phyloP scores from a whole-genome alignment of 2,888 invertebrate genomes.

The Digitonthophagus gazella region DNA sequence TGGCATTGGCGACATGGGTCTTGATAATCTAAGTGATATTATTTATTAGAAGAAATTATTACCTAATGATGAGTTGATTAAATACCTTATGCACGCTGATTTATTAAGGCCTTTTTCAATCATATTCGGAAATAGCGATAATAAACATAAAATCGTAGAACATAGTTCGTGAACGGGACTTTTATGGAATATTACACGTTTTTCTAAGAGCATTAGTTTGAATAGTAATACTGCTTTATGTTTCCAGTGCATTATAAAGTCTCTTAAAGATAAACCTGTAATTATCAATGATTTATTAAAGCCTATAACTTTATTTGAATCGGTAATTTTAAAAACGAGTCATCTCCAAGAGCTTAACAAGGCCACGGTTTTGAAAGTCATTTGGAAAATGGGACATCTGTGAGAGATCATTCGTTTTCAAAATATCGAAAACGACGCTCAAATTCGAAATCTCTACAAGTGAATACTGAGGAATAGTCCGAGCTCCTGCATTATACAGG shows the following conservation, averaged over 20 bases:
- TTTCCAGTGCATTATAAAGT: constrained; percentile 79
- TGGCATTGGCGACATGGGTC: constrained; percentile 72
- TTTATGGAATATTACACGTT: constrained; percentile 86
- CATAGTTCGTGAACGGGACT: constrained; percentile 91
- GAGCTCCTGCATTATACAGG: no score
- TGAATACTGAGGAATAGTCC: no score
- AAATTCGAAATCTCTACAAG: no score
- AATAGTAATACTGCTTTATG: constrained; percentile 91
- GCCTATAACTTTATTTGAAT: no score
- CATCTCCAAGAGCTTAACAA: neutral
- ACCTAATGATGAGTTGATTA: no score
- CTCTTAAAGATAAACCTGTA: constrained; percentile 78
- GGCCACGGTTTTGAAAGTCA: no score
- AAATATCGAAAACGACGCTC: no score
- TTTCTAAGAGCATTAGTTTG: constrained; percentile 86
- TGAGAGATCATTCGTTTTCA: no score
- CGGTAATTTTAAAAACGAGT: constrained; percentile 1
- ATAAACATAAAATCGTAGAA: constrained; percentile 78
- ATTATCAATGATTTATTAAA: no score
- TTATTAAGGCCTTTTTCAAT: constrained; percentile 80
- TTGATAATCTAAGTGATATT: constrained; percentile 56
- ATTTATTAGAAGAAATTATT: neutral
- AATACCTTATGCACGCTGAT: constrained; percentile 76
- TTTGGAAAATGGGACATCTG: no score
- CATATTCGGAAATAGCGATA: constrained; percentile 88